These are phyloP conservation scores for Drosophila erecta DNA, from an alignment of 1,140 invertebrate genomes.

Conservation along the genomic window DNA sequence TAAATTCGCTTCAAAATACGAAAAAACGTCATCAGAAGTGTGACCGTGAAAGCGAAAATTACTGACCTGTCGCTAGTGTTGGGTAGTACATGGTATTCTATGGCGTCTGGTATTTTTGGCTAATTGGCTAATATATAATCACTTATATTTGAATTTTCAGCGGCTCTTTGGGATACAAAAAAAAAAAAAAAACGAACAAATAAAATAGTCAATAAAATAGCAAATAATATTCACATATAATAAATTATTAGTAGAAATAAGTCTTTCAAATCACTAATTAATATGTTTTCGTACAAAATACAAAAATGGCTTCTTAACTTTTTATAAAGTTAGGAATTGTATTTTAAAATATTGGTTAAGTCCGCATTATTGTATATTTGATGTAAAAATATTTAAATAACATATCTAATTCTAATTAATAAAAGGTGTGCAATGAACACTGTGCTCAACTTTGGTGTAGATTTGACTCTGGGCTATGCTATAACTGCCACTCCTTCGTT, in stretches of 20 bases:
- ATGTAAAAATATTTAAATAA: neutral
- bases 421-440: neutral
- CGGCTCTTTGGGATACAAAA: neutral
- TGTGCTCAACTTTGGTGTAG: neutral
- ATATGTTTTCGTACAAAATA: no score
- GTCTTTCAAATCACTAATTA: no score
- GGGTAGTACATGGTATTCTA: neutral
- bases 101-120: neutral
- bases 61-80: constrained; percentile 1
- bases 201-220: no score
- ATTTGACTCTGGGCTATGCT: neutral
- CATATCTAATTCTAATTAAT: neutral
- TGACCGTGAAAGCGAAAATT: constrained; percentile 3
- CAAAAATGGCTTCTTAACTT: no score
- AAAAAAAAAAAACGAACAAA: neutral
- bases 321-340: no score
- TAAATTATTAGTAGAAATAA: no score
- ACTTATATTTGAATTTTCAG: neutral
- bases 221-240: no score
- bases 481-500: neutral
- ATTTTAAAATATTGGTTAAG: no score
- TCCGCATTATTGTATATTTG: no score
- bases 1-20: constrained; percentile 61
- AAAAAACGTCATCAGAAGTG: constrained; percentile 74
- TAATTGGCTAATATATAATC: neutral